These are phyloP conservation scores for Hypocryptadius cinnamomeus DNA, from an alignment of 2,113 vertebrate species.

Conservation along the genomic window DNA sequence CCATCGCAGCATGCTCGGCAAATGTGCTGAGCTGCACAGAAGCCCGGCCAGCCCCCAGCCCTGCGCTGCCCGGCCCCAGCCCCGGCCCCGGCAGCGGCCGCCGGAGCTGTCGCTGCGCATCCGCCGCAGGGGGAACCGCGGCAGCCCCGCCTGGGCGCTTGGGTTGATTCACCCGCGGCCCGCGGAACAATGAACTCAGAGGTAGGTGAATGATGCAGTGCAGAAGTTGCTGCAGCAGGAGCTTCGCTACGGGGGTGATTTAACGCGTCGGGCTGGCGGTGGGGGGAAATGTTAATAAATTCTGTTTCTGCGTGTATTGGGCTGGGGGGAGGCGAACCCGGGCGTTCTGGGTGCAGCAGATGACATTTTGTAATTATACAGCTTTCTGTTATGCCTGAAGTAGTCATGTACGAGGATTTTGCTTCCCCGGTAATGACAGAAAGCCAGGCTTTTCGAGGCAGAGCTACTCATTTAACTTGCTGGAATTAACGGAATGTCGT, in stretches of 20 bases:
- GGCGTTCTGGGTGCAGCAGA: background rate
- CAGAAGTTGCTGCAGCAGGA: conserved; percentile 63
- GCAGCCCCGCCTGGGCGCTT: conserved; percentile 17
- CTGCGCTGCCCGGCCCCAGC: background rate
- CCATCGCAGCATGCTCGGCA: conserved; percentile 54
- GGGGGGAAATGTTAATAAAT: conserved; percentile 12
- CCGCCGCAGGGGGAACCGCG: background rate
- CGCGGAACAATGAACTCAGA: conserved; percentile 61
- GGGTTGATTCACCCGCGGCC: conserved; percentile 21
- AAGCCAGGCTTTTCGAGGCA: background rate
- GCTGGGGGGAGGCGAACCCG: background rate
- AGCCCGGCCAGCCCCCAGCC: background rate
- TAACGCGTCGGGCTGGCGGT: background rate
- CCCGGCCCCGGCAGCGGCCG: background rate
- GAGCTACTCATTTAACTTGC: background rate
- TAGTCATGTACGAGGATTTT: background rate
- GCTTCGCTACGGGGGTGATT: conserved; percentile 45
- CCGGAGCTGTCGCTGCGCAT: background rate
- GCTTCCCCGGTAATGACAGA: background rate
- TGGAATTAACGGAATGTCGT: background rate
- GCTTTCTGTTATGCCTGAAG: conserved; percentile 58
- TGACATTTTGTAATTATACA: conserved; percentile 25
- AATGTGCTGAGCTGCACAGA: conserved; percentile 48
- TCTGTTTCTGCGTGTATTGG: background rate
- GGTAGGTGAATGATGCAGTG: conserved; percentile 74